These are phyloP conservation scores for Toxotes jaculatrix DNA, from an alignment of 2,113 vertebrate species.

Conservation along the genomic window DNA sequence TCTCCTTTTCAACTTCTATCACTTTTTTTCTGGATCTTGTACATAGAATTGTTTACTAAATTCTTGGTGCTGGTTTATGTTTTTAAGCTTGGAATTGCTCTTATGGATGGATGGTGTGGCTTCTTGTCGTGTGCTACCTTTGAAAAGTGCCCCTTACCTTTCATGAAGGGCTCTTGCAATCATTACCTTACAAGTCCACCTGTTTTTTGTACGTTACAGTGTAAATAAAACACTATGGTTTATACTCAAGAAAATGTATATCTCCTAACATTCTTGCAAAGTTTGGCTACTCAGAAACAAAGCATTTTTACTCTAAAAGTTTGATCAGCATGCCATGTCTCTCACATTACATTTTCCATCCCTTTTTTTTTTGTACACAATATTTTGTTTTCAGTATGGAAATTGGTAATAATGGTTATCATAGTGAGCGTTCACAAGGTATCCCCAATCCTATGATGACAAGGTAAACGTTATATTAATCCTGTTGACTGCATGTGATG, in stretches of 20 bases:
- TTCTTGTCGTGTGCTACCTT: conserved; percentile 75
- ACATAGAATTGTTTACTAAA: conserved; percentile 80
- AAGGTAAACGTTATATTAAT: conserved; percentile 86
- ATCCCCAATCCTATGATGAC: conserved; percentile 91
- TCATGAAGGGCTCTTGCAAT: conserved; percentile 81
- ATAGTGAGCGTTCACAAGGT: conserved; percentile 92
- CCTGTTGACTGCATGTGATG: conserved; percentile 71
- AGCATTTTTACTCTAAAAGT: conserved; percentile 51
- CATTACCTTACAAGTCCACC: conserved; percentile 67
- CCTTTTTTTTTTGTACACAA: conserved; percentile 75
- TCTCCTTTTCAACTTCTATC: conserved; percentile 37
- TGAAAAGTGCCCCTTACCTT: conserved; percentile 79
- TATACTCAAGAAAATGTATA: conserved; percentile 54
- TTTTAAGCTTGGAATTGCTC: conserved; percentile 76
- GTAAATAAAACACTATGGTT: conserved; percentile 73
- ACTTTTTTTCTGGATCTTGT: conserved; percentile 72
- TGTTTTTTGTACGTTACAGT: conserved; percentile 64
- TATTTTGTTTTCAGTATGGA: conserved; percentile 94
- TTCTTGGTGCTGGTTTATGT: conserved; percentile 81
- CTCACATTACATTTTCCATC: conserved; percentile 77
- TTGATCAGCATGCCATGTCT: conserved; percentile 74
- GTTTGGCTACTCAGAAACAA: conserved; percentile 39
- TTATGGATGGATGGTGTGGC: conserved; percentile 78
- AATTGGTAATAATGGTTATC: conserved; percentile 99
- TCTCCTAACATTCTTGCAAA: conserved; percentile 40